Evolutionary conservation across 2,797 vertebrate species (phyloP), one percentile per base, ranked within the genome.

Genomic region (Brachymystax lenok): DNA sequence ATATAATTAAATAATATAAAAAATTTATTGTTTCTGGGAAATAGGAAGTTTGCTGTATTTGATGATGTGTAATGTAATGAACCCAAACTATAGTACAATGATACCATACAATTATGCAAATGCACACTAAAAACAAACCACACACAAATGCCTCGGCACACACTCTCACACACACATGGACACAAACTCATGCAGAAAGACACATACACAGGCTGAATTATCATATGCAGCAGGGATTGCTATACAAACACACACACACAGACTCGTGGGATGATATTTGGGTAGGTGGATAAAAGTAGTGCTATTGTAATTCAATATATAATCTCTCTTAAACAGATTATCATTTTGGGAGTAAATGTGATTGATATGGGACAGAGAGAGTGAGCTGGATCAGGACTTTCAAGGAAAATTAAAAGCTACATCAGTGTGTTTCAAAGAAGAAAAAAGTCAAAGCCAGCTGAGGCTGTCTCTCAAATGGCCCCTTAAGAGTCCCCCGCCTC

Each of bases 241-340:
- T 30, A 51, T 24, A 27, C 5, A 33, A 3, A 33, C 4, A 33
- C 30, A 40, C 79, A 73, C 80, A 79, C 63, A 79, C 68, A 72
- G 70, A 81, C 87, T 88, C 90, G 78, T 81, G 89, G 88, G 92
- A 93, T 92, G 91, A 91, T 91, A 89, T 93, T 88, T 92, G 89
- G 89, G 87, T 91, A 90, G 91, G 88, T 92, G 93, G 92, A 93
- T 93, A 91, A 92, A 84, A 92, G 90, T 93, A 92, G 88, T 91
- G 90, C 88, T 93, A 91, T 94, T 95, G 93, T 94, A 95, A 94
- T 94, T 94, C 88, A 84, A 94, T 93, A 93, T 93, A 94, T 94
- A 94, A 95, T 94, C 92, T 93, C 87, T 87, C 89, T 91, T 92
- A 88, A 94, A 94, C 93, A 94, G 93, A 93, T 93, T 91, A 94